Base-by-base conservation (phyloP, 2,113 vertebrate species). In the Vulpes lagopus region DNA sequence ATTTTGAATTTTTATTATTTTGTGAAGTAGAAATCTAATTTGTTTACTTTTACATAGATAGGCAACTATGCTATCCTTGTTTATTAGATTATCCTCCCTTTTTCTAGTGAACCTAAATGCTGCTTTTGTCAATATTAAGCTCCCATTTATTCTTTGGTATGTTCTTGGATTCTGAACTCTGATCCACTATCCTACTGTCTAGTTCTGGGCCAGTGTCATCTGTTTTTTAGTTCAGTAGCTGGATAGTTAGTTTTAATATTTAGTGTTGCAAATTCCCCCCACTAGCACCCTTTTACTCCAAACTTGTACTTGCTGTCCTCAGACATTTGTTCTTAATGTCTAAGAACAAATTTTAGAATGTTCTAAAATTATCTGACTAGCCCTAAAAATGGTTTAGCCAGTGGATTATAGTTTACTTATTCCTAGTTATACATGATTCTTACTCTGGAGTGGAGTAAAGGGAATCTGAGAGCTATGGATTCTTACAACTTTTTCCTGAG, bases 1-100 rank as follows among this genome's bases (percentile, higher is more conserved):
- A 57, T 71, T 73, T 91, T 73, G 22, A 76, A 43, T 64, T 96
- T 91, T 74, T 87, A 71, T 89, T 90, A 79, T 80, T 79, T 35
- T 62, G 4, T 38, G 30, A 67, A 38, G 6, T 64, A 49, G 25
- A 80, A 15, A 32, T 49, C 20, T 81, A 62, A 1, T 62, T 89
- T 87, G 27, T 49, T 82, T n/a, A 38, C 12, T 82, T 51, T 78
- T 65, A 49, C 4, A 4, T 86, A 57, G 3, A 73, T 49, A 43
- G 8, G 25, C 6, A 51, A 25, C 80, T 32, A 87, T 49, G 15
- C 12, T 69, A 22, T 64, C 25, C 43, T 14, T 84, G 8, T 83
- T 64, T 73, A 55, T 38, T 91, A 82, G 76, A 38, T 80, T 9
- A 38, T 10, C 84, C 32, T 83, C 51, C 55, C 11, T 84, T 79